phyloP scores from a whole-genome alignment of 2,113 vertebrate genomes.

The Pseudorasbora parva region DNA sequence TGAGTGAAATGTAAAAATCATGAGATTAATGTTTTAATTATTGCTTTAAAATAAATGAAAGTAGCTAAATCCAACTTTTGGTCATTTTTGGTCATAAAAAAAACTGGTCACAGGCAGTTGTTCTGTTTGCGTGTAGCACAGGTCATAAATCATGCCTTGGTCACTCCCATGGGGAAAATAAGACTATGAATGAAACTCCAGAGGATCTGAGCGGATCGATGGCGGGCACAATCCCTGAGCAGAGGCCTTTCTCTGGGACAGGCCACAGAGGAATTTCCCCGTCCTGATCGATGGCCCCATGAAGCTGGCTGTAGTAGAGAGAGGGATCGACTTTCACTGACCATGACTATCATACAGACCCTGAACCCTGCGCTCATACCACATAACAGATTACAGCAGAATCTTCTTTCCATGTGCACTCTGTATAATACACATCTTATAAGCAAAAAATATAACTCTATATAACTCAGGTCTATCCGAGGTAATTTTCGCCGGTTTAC shows the following conservation, averaged over 20 bases:
- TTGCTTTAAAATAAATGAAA: too few species aligned
- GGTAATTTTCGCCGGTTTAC: neutral
- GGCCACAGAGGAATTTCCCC: constrained; percentile 54
- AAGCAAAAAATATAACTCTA: neutral
- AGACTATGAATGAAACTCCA: constrained; percentile 31
- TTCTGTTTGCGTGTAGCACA: neutral
- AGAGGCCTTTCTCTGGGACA: constrained; percentile 45
- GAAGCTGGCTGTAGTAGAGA: constrained; percentile 35
- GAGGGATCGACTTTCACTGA: constrained; percentile 56
- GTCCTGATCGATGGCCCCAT: constrained; percentile 56
- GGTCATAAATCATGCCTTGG: neutral
- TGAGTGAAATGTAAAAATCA: too few species aligned
- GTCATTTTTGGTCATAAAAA: too few species aligned
- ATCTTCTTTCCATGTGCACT: neutral
- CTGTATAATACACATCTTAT: neutral
- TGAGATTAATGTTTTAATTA: too few species aligned
- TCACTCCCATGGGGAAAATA: constrained; percentile 6
- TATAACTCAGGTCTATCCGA: neutral
- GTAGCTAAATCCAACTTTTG: too few species aligned
- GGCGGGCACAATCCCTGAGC: constrained; percentile 22
- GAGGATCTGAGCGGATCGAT: constrained; percentile 34
- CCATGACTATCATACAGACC: constrained; percentile 5
- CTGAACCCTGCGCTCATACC: neutral
- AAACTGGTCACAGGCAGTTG: neutral
- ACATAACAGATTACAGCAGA: neutral